phyloP scores from a whole-genome alignment of 2,113 vertebrate genomes.

The Addax nasomaculatus region DNA sequence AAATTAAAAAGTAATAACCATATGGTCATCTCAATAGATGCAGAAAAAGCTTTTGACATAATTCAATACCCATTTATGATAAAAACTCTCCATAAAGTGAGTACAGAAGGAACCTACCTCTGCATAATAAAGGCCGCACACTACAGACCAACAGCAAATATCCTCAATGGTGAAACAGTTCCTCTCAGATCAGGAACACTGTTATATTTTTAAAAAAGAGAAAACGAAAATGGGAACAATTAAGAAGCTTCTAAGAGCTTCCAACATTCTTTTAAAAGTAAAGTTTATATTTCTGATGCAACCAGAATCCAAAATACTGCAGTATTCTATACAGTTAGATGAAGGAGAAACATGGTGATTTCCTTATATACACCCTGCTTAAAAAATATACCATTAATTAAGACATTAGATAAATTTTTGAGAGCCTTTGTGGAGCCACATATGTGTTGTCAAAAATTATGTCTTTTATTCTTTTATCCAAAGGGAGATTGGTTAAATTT shows the following conservation, averaged over 20 bases:
- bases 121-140: not conserved
- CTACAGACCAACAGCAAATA: not conserved
- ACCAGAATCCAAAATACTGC: not conserved
- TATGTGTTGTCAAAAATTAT: slow-evolving; percentile 46
- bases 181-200: not conserved
- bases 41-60: not conserved
- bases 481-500: slow-evolving; percentile 70
- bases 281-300: not conserved
- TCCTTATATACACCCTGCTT: slow-evolving; percentile 50
- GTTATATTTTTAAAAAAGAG: not conserved
- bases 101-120: not conserved
- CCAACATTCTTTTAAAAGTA: not conserved
- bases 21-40: not conserved
- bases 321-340: not conserved
- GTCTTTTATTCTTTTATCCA: slow-evolving; percentile 69
- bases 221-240: not conserved
- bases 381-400: slow-evolving; percentile 66
- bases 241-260: not conserved
- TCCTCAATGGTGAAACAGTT: not conserved
- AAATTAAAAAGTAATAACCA: not conserved
- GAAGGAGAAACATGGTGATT: slow-evolving; percentile 50
- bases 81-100: too few species aligned
- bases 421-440: slow-evolving; percentile 15
- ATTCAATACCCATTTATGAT: not conserved
- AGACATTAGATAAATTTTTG: slow-evolving; percentile 65